Percentiles rank a stretch among this genome's conserved stretches.
Evolutionary conservation across 1,140 invertebrate genomes (phyloP).

Genomic region (Argopecten irradians): DNA sequence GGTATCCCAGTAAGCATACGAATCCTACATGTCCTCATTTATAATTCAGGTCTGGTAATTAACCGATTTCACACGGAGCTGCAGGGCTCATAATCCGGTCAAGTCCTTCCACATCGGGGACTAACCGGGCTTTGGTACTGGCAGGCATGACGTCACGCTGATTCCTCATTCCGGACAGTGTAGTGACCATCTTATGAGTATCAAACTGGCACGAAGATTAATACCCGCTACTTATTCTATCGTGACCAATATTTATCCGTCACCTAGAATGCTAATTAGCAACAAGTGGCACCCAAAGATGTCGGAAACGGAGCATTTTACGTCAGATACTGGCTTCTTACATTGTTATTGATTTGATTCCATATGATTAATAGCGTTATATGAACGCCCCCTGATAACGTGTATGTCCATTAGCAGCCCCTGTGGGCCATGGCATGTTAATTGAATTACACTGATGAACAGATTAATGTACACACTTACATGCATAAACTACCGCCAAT

Average conservation of each 20-base stretch:
- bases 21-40: not conserved
- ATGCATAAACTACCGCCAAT: not conserved
- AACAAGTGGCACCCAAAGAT: not conserved
- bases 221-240: too few relatives aligned
- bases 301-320: not conserved
- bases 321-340: not conserved
- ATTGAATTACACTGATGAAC: constrained; percentile 9
- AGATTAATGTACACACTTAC: constrained; percentile 7
- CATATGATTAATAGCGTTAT: not conserved
- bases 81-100: not conserved
- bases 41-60: not conserved
- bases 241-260: too few relatives aligned
- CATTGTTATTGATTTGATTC: not conserved
- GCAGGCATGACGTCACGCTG: not conserved
- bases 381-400: not conserved
- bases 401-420: not conserved
- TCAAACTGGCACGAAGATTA: too few relatives aligned
- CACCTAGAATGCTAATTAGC: not conserved
- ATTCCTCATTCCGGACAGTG: too few relatives aligned
- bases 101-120: not conserved
- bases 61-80: not conserved
- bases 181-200: too few relatives aligned
- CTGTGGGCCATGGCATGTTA: not conserved
- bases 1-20: not conserved
- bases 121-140: not conserved